These are phyloP conservation scores for Polymixis flavicincta DNA, from an alignment of 2,888 invertebrate species.

Conservation along the genomic window DNA sequence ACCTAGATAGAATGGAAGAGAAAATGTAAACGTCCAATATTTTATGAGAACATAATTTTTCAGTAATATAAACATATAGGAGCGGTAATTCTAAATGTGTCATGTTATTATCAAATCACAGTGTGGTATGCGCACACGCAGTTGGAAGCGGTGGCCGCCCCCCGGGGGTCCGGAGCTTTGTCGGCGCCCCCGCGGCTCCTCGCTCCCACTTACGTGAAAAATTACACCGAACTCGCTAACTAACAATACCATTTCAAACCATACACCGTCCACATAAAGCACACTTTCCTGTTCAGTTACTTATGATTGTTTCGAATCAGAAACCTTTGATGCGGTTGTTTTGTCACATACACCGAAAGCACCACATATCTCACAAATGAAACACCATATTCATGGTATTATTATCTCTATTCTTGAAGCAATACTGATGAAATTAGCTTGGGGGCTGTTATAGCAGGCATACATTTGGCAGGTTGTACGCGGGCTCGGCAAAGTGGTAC, in stretches of 20 bases:
- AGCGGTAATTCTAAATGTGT: conserved; percentile 78
- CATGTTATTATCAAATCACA: conserved; percentile 80
- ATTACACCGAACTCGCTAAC: conserved; percentile 72
- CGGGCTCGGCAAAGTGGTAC: conserved; percentile 68
- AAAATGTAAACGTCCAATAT: conserved; percentile 43
- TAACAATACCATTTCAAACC: conserved; percentile 47
- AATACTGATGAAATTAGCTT: conserved; percentile 55
- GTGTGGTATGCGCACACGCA: conserved; percentile 75
- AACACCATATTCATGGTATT: conserved; percentile 39
- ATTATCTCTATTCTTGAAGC: conserved; percentile 41
- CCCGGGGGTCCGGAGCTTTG: conserved; percentile 82
- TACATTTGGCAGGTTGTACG: conserved; percentile 66
- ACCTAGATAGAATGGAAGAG: background rate
- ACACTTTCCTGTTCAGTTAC: conserved; percentile 45
- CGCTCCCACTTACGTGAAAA: conserved; percentile 84
- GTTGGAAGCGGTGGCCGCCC: conserved; percentile 80
- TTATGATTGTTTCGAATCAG: conserved; percentile 49
- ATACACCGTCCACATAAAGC: conserved; percentile 49
- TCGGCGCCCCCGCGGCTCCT: conserved; percentile 84
- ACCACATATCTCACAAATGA: conserved; percentile 50
- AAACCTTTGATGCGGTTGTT: conserved; percentile 62
- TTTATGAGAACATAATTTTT: conserved; percentile 56
- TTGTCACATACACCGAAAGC: conserved; percentile 64
- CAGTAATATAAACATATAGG: conserved; percentile 67
- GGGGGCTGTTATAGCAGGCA: conserved; percentile 16